These are phyloP conservation scores for Porites divaricata DNA, from an alignment of 92 coral and sea anemone genomes.

Conservation along the genomic window DNA sequence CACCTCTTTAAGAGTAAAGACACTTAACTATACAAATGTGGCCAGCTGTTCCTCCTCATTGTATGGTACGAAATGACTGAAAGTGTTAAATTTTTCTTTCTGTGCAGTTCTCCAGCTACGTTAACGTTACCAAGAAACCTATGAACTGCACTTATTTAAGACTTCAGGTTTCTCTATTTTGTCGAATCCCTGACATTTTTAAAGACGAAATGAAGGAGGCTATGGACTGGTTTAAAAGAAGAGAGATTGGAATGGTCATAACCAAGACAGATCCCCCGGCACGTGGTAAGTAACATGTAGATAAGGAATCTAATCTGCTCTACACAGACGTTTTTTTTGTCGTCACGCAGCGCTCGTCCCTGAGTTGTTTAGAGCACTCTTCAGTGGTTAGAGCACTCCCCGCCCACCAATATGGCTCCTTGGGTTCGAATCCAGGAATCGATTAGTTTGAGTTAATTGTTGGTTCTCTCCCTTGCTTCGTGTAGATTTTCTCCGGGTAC, in stretches of 20 bases:
- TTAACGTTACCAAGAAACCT: neutral
- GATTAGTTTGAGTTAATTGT: no score
- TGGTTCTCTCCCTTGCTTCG: no score
- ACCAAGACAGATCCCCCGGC: neutral
- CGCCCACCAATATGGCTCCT: no score
- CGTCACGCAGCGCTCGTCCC: no score
- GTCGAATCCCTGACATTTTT: constrained; percentile 16
- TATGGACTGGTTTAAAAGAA: constrained; percentile 5
- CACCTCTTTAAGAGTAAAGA: no score
- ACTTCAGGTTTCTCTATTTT: constrained; percentile 5
- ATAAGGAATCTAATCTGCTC: neutral
- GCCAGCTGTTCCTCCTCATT: no score
- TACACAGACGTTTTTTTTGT: no score
- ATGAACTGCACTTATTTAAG: constrained; percentile 10
- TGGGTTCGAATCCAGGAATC: no score
- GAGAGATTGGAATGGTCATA: constrained; percentile 2
- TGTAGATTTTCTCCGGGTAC: no score
- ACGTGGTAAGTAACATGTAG: neutral
- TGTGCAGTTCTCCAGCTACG: constrained; percentile 18
- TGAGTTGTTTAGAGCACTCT: no score
- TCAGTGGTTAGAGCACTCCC: no score
- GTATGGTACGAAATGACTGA: neutral
- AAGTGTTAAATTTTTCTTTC: neutral
- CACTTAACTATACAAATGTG: no score
- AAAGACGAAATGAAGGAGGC: neutral